Percentiles rank a stretch among this genome's conserved stretches.
These are phyloP conservation scores for Anolis carolinensis DNA, from an alignment of 2,113 vertebrate species.

Conservation along the genomic window DNA sequence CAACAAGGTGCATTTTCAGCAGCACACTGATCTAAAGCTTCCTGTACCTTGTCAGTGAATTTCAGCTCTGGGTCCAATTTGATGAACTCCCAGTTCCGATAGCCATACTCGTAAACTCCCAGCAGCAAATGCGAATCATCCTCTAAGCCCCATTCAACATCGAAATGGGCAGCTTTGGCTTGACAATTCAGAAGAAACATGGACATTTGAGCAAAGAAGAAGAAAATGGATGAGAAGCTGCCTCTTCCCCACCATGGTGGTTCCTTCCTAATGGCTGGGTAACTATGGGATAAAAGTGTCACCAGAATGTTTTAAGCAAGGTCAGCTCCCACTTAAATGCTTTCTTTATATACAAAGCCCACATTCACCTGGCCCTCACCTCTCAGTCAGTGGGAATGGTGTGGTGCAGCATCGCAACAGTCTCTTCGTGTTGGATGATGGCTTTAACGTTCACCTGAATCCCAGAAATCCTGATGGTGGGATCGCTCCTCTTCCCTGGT, in stretches of 20 bases:
- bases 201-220: conserved; percentile 44
- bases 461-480: conserved; percentile 98
- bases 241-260: background rate
- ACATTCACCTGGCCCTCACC: conserved; percentile 91
- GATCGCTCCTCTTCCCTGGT: conserved; percentile 94
- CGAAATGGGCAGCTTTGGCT: conserved; percentile 95
- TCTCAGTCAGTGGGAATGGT: conserved; percentile 86
- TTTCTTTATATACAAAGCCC: background rate
- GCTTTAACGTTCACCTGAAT: conserved; percentile 98
- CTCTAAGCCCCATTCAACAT: conserved; percentile 92
- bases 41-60: conserved; percentile 88
- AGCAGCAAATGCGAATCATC: conserved; percentile 91
- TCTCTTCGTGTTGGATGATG: conserved; percentile 96
- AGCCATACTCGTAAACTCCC: conserved; percentile 95
- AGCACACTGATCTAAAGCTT: background rate
- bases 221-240: background rate
- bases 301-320: no score
- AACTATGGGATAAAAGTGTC: no score
- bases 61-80: conserved; percentile 95
- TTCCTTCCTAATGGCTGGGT: no score
- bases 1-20: background rate
- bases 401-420: conserved; percentile 94
- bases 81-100: conserved; percentile 97
- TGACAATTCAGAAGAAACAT: conserved; percentile 90
- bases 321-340: background rate